A percentile compares a stretch with the other conserved stretches of the same genome.
These are phyloP conservation scores for Stictonetta naevosa DNA, from an alignment of 2,113 vertebrate species.

Conservation along the genomic window DNA sequence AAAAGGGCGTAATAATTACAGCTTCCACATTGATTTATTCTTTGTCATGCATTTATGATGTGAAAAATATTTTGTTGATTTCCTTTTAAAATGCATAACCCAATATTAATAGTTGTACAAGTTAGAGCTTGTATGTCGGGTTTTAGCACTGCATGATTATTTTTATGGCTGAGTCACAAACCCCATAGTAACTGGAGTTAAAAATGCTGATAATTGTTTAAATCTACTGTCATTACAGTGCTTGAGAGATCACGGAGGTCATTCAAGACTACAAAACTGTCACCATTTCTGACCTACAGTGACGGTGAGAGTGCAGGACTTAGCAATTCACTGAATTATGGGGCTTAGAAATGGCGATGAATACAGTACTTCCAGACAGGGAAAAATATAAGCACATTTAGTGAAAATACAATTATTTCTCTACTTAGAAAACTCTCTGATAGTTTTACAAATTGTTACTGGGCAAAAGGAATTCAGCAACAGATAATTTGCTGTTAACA, in stretches of 20 bases:
- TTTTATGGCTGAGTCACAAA: background rate
- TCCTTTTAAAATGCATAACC: background rate
- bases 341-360: background rate
- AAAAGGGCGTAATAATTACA: background rate
- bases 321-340: background rate
- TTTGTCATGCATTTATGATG: background rate
- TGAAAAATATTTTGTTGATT: background rate
- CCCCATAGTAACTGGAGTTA: background rate
- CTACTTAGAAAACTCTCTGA: background rate
- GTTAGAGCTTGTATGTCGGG: background rate
- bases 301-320: background rate
- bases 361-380: background rate
- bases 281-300: background rate
- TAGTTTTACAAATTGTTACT: constrained; percentile 26
- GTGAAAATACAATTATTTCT: background rate
- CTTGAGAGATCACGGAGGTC: background rate
- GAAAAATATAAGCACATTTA: background rate
- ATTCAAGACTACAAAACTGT: background rate
- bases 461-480: background rate
- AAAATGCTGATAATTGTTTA: constrained; percentile 25
- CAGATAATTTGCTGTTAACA: constrained; percentile 48
- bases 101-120: background rate
- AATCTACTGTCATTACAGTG: background rate
- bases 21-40: background rate
- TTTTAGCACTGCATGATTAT: background rate